phyloP scores from a whole-genome alignment of 2,113 vertebrate species.

The Osmerus eperlanus region DNA sequence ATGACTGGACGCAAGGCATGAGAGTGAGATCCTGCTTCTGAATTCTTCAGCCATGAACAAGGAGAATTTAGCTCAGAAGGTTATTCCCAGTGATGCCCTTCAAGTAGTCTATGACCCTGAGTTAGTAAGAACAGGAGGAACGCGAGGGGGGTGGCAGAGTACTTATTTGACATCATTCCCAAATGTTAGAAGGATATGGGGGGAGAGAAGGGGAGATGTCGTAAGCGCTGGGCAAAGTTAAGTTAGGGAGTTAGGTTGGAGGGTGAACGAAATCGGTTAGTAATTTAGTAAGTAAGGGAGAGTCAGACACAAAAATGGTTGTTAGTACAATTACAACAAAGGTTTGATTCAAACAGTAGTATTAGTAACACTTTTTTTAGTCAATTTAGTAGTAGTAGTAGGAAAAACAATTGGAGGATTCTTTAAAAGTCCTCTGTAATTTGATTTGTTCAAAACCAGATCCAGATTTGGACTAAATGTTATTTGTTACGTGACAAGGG shows the following conservation, averaged over 20 bases:
- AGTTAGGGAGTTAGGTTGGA: slow-evolving; percentile 46
- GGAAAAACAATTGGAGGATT: slow-evolving; percentile 46
- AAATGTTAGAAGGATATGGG: slow-evolving; percentile 15
- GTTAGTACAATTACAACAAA: slow-evolving; percentile 83
- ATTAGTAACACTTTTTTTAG: slow-evolving; percentile 74
- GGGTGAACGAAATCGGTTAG: slow-evolving; percentile 75
- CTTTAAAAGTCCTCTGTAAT: slow-evolving; percentile 69
- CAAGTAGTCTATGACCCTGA: slow-evolving; percentile 14
- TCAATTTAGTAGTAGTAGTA: slow-evolving; percentile 64
- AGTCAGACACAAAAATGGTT: slow-evolving; percentile 86
- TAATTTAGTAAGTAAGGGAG: slow-evolving; percentile 77
- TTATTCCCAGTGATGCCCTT: not conserved
- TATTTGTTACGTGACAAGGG: slow-evolving; percentile 60
- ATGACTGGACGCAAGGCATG: not conserved
- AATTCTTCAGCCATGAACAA: slow-evolving; percentile 11
- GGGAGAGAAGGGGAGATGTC: slow-evolving; percentile 13
- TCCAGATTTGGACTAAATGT: slow-evolving; percentile 61
- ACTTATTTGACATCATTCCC: slow-evolving; percentile 17
- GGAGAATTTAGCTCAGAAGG: not conserved
- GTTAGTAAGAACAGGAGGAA: slow-evolving; percentile 33
- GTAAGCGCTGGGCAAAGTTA: slow-evolving; percentile 42
- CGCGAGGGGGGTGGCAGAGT: not conserved
- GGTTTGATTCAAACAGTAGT: slow-evolving; percentile 70
- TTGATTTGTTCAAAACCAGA: slow-evolving; percentile 68
- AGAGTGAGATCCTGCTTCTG: not conserved